Base-by-base conservation (phyloP, 2,888 invertebrate species). In the Agrypnus murinus region DNA sequence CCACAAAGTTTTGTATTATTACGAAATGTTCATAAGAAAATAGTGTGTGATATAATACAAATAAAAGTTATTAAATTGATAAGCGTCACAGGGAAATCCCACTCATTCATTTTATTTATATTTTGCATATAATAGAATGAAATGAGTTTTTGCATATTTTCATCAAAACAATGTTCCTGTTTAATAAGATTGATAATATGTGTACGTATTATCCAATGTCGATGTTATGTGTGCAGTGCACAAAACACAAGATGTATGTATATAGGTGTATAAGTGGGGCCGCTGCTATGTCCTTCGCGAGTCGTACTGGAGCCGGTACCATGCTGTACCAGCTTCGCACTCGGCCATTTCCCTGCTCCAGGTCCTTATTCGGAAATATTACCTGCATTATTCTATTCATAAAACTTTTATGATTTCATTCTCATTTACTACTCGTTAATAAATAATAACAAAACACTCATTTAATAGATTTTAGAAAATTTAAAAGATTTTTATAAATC, bases 281-380 rank as follows among this genome's bases (percentile, higher is more conserved):
- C 72, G 69, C 58, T 45, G 40, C 69, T 46, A 71, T 77, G 80
- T 79, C 79, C 79, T 80, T 79, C 80, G 74, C 77, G 60, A 73
- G 72, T 65, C 73, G 74, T 77, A 73, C 79, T 74, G 73, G 73
- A 75, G 74, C 73, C 75, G 79, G 81, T 81, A 78, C 81, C 81
- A 81, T 77, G 80, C 80, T 75, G 81, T 81, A 80, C 81, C 81
- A 81, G 80, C 77, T 76, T 32, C 72, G 63, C 64, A 74, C 69
- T 77, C 77, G 77, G 77, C 76, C 78, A 78, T 74, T 78, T 78
- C 78, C 77, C 78, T 78, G 70, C 73, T 57, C 50, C 74, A 73
- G 68, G 69, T 59, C 74, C 75, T 72, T 75, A 73, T 65, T 72
- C 69, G 71, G 70, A 69, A 72, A 72, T 69, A 69, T 59, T 72